These are phyloP conservation scores for Lycodopsis pacificus DNA, from an alignment of 2,797 vertebrate species.

Conservation along the genomic window DNA sequence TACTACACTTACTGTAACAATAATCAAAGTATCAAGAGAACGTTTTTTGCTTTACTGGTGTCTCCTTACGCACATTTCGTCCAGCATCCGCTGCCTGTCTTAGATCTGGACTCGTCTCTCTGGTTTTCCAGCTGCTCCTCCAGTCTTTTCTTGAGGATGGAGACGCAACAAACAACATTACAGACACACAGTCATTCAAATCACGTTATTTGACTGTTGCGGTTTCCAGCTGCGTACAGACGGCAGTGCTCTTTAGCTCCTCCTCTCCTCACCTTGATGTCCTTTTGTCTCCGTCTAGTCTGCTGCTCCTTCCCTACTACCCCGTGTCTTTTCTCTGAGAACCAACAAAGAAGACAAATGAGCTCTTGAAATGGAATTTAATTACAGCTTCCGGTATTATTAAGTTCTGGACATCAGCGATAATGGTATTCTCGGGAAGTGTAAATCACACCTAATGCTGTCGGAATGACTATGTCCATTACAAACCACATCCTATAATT, in stretches of 20 bases:
- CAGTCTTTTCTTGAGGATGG: neutral
- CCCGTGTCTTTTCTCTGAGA: neutral
- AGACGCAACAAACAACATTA: neutral
- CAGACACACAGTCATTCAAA: neutral
- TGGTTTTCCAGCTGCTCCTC: neutral
- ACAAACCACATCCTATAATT: neutral
- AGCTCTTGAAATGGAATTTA: neutral
- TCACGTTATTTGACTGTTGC: neutral
- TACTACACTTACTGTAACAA: neutral
- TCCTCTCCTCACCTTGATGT: neutral
- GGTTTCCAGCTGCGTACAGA: neutral
- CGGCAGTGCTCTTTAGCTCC: neutral
- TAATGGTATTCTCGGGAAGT: neutral
- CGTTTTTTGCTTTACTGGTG: neutral
- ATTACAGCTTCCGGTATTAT: neutral
- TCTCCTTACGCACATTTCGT: neutral
- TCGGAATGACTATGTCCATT: neutral
- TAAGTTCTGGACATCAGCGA: neutral
- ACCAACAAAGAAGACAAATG: neutral
- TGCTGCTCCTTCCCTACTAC: neutral
- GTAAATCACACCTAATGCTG: neutral
- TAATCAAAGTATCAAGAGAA: neutral
- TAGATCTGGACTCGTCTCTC: neutral
- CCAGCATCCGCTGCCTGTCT: neutral
- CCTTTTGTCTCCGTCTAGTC: neutral